Evolutionary conservation across 2,797 vertebrate species (phyloP).

Genomic region (Macropus fuliginosus): DNA sequence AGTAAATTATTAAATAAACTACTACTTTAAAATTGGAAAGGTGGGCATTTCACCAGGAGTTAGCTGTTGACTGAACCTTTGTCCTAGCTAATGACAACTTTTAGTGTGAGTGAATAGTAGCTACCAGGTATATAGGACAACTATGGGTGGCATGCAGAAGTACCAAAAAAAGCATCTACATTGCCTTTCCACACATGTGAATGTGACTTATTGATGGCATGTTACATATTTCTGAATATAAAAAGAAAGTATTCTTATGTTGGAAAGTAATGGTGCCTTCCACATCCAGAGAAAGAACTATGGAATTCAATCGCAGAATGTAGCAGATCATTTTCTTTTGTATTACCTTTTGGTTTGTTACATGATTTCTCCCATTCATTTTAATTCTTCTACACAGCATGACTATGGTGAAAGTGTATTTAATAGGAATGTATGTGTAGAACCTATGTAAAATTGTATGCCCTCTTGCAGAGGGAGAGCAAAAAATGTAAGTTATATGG

Average conservation of each 20-base stretch:
- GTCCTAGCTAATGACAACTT: background rate
- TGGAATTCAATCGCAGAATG: no score
- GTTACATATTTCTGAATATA: background rate
- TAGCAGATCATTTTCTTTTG: no score
- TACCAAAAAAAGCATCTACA: background rate
- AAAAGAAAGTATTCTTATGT: background rate
- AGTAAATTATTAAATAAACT: background rate
- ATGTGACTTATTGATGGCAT: background rate
- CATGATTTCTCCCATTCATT: no score
- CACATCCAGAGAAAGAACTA: no score
- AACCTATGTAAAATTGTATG: no score
- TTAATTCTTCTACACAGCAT: no score
- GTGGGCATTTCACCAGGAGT: background rate
- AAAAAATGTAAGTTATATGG: no score
- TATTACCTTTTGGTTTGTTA: no score
- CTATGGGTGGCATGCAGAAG: background rate
- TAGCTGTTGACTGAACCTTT: background rate
- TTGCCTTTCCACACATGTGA: background rate
- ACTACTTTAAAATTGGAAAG: background rate
- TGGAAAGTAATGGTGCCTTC: no score
- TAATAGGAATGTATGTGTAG: no score
- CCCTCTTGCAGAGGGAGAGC: no score
- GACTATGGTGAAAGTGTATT: no score
- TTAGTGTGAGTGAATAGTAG: background rate
- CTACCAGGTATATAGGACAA: background rate